Evolutionary conservation across 2,797 vertebrate genomes (phyloP).

Genomic region (Psittacula derbiana): DNA sequence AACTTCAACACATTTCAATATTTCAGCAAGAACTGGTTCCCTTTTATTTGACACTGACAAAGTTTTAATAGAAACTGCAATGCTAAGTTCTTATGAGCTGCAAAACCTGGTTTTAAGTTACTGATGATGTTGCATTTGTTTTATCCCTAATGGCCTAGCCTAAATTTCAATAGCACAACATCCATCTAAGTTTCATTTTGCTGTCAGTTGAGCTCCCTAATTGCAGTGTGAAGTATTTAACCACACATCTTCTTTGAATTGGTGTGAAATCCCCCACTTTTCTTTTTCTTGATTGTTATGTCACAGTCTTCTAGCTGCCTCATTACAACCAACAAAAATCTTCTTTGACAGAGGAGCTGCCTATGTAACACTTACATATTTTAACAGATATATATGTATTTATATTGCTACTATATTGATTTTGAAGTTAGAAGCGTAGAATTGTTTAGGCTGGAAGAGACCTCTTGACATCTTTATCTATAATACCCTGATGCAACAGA

Average conservation of each 20-base stretch:
- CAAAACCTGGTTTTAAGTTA: neutral
- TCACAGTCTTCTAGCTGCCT: neutral
- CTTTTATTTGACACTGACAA: neutral
- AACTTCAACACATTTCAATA: neutral
- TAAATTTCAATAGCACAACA: neutral
- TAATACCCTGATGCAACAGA: neutral
- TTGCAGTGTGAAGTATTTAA: neutral
- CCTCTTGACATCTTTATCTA: neutral
- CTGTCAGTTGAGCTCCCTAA: neutral
- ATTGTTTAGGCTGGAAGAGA: neutral
- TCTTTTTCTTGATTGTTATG: neutral
- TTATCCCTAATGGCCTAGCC: neutral
- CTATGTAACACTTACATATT: neutral
- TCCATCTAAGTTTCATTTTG: neutral
- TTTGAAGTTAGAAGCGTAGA: neutral
- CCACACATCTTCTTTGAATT: neutral
- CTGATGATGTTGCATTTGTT: neutral
- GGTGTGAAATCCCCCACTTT: neutral
- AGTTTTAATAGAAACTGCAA: neutral
- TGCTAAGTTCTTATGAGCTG: neutral
- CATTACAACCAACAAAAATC: neutral
- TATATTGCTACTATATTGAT: neutral
- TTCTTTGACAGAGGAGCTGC: neutral
- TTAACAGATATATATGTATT: neutral
- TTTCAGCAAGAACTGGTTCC: neutral